These are phyloP conservation scores for Scaeva pyrastri DNA, from an alignment of 2,888 invertebrate species.

Conservation along the genomic window DNA sequence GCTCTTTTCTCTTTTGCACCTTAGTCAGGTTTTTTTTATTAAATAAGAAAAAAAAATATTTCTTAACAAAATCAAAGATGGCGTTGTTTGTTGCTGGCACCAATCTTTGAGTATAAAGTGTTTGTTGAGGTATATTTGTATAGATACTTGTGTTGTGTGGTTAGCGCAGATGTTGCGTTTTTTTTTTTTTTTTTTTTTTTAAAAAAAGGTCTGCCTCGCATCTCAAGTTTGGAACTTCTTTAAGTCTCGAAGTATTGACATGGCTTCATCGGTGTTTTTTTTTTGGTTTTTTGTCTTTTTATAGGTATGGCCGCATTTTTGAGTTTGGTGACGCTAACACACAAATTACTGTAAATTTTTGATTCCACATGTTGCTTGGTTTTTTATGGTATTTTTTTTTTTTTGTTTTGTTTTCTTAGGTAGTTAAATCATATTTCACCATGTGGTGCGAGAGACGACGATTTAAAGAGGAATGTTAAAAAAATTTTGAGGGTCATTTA, in stretches of 20 bases:
- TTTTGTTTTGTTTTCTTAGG: neutral
- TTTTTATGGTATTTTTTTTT: neutral
- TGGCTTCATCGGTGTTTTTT: neutral
- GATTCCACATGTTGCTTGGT: conserved; percentile 19
- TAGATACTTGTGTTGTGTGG: neutral
- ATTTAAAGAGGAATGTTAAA: conserved; percentile 1
- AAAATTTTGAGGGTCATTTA: conserved; percentile 16
- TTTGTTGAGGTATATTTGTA: too few relatives aligned
- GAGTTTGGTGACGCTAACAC: conserved; percentile 1
- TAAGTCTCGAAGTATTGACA: neutral
- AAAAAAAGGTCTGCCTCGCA: conserved; percentile 13
- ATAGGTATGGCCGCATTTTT: neutral
- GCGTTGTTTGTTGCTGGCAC: conserved; percentile 38
- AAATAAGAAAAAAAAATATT: conserved; percentile 26
- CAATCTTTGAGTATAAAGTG: neutral
- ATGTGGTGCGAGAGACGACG: conserved; percentile 9
- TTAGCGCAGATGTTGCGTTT: conserved; percentile 31
- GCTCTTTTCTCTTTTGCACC: conserved; percentile 59
- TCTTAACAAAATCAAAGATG: conserved; percentile 69
- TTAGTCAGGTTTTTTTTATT: conserved; percentile 32
- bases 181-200: too few relatives aligned
- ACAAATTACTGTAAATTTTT: neutral
- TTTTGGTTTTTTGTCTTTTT: neutral
- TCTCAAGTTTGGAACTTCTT: neutral
- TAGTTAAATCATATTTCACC: neutral